These are phyloP conservation scores for Pygocentrus nattereri DNA, from an alignment of 2,797 vertebrate genomes.

Conservation along the genomic window DNA sequence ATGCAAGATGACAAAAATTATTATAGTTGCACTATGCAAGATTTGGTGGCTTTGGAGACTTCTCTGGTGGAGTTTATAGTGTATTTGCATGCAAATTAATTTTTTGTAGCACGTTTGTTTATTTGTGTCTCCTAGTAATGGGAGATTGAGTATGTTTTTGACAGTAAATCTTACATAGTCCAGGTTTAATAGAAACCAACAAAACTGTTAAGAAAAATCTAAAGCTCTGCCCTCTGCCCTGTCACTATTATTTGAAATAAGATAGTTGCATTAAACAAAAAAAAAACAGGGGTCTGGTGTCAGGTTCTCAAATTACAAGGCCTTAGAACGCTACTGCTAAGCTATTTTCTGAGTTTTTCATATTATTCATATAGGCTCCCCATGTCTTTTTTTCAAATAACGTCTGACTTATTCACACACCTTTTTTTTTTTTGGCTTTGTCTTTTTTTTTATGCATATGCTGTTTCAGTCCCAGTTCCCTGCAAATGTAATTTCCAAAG, in stretches of 20 bases:
- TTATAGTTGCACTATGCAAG: no score
- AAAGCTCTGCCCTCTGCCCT: no score
- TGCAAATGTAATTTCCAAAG: conserved; percentile 74
- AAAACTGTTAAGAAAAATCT: no score
- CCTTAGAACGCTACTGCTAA: conserved; percentile 26
- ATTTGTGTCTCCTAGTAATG: no score
- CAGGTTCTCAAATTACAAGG: conserved; percentile 32
- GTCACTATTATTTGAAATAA: conserved; percentile 22
- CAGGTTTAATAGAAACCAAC: no score
- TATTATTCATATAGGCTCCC: conserved; percentile 18
- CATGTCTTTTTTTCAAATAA: conserved; percentile 48
- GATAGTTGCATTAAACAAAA: conserved; percentile 31
- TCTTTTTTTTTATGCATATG: conserved; percentile 45
- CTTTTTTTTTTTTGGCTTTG: conserved; percentile 23
- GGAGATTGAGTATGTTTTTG: no score
- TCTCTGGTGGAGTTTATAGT: no score
- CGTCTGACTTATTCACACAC: conserved; percentile 38
- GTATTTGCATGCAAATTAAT: no score
- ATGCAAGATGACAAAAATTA: no score
- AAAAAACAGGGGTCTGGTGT: neutral
- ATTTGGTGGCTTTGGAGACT: no score
- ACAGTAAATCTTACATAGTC: no score
- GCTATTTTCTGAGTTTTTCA: neutral
- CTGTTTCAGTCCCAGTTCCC: conserved; percentile 48
- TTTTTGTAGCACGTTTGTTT: no score